These are phyloP conservation scores for Drosophila multiciliata DNA, from an alignment of 2,888 invertebrate genomes.

Conservation along the genomic window DNA sequence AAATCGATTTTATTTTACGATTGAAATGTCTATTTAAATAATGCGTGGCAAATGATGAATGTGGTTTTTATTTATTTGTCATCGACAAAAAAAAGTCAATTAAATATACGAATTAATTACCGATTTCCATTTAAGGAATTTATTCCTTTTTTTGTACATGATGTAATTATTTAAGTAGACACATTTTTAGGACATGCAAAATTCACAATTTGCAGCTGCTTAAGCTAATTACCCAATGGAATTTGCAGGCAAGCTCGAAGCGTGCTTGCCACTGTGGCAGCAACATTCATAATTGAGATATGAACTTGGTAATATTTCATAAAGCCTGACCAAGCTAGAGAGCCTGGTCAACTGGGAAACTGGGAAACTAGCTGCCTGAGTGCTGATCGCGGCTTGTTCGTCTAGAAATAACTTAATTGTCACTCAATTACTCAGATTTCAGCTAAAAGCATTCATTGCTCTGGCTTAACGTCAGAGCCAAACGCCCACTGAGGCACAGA, in stretches of 20 bases:
- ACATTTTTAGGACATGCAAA: neutral
- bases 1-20: neutral
- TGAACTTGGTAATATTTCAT: conserved; percentile 84
- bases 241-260: neutral
- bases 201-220: neutral
- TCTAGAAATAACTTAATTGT: conserved; percentile 84
- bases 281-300: conserved; percentile 82
- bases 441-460: conserved; percentile 80
- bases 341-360: conserved; percentile 30
- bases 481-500: conserved; percentile 30
- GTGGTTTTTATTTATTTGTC: neutral
- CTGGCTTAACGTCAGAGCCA: conserved; percentile 66
- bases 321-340: conserved; percentile 40
- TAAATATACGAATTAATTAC: neutral
- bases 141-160: neutral
- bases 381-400: conserved; percentile 71
- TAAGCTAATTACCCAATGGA: neutral
- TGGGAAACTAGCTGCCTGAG: conserved; percentile 33
- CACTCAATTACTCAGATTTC: conserved; percentile 84
- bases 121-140: neutral
- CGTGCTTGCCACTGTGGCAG: conserved; percentile 45
- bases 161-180: neutral
- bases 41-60: neutral
- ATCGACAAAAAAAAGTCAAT: neutral
- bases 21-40: neutral